Evolutionary conservation across 64 coral and sea anemone genomes (phyloP).

Genomic region (Anthopleura sola): DNA sequence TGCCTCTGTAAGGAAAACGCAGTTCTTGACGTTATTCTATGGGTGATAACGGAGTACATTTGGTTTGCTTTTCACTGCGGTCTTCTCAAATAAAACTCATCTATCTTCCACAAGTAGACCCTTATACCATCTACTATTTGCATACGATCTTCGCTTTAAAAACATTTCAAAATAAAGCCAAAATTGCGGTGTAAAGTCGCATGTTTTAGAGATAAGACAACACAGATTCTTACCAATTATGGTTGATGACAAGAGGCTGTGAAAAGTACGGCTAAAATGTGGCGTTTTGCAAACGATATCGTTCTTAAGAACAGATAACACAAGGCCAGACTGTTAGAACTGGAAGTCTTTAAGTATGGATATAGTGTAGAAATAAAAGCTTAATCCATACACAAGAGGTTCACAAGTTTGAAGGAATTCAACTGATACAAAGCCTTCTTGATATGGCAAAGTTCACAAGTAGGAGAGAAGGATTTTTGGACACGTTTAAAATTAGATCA

Average conservation of each 20-base stretch:
- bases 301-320: neutral
- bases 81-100: neutral
- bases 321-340: neutral
- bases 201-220: neutral
- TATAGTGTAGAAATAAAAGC: neutral
- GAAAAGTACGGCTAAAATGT: neutral
- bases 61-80: neutral
- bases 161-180: neutral
- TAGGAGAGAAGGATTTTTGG: neutral
- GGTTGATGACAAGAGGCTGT: neutral
- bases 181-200: neutral
- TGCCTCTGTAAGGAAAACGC: neutral
- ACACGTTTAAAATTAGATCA: neutral
- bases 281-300: neutral
- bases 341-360: neutral
- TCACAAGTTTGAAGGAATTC: slow-evolving; percentile 7
- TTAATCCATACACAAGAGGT: neutral
- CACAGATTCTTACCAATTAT: neutral
- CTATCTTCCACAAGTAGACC: neutral
- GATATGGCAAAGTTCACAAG: neutral
- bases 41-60: neutral
- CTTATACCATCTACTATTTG: neutral
- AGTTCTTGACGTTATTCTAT: neutral
- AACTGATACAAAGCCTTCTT: neutral
- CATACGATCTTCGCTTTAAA: neutral